Percentiles rank a stretch among this genome's conserved stretches.
These are phyloP conservation scores for Picus viridis DNA, from an alignment of 2,797 vertebrate species.

Conservation along the genomic window DNA sequence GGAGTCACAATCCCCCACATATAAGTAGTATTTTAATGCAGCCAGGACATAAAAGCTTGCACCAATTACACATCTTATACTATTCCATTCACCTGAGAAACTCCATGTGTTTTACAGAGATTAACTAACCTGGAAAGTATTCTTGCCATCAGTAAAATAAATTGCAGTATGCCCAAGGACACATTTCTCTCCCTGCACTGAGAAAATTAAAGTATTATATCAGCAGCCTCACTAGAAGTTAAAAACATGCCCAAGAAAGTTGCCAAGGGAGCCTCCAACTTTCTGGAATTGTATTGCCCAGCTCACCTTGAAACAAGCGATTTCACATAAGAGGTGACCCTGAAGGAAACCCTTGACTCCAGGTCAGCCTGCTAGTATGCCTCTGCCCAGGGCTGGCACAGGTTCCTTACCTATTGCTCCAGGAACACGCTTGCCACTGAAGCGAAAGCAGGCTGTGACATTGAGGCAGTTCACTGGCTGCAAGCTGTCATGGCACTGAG, in stretches of 20 bases:
- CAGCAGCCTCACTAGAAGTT: not conserved
- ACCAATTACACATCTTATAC: not conserved
- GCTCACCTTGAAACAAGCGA: not conserved
- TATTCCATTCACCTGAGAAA: not conserved
- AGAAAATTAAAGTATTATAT: not conserved
- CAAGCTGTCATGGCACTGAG: slow-evolving; percentile 91
- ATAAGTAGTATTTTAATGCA: not conserved
- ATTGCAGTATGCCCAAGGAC: not conserved
- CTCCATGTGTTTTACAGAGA: not conserved
- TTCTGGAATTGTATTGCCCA: not conserved
- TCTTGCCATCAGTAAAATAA: not conserved
- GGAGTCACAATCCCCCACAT: not conserved
- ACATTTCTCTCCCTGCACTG: not conserved
- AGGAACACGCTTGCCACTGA: slow-evolving; percentile 88
- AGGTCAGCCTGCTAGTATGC: not conserved
- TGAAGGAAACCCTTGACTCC: not conserved
- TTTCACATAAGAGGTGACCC: not conserved
- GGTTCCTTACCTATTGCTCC: slow-evolving; percentile 89
- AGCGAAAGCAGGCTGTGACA: slow-evolving; percentile 87
- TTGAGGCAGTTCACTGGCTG: slow-evolving; percentile 92
- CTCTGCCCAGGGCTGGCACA: not conserved
- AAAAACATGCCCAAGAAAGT: not conserved
- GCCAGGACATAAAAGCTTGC: not conserved
- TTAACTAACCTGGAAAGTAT: not conserved
- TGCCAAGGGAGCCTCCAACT: not conserved